Percentiles rank a stretch among this genome's conserved stretches.
Conservation (phyloP, 1,140 invertebrate species). For the Aphelenchoides fujianensis region DNA sequence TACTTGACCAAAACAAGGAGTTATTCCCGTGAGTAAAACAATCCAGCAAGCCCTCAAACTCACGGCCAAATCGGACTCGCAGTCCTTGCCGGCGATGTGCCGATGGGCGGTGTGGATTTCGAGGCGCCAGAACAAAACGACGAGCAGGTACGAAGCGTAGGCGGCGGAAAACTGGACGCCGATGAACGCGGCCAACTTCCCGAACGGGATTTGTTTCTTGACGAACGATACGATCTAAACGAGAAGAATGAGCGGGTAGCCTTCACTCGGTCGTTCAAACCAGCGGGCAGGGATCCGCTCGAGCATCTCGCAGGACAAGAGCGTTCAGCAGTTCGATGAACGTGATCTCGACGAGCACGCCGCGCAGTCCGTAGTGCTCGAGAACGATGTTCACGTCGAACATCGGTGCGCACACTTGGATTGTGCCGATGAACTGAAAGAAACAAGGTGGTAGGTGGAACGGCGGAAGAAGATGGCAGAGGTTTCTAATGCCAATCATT, state of each 20-base stretch:
- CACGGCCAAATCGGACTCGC: constrained; percentile 44
- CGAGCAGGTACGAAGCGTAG: constrained; percentile 22
- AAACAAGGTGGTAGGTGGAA: too few relatives aligned
- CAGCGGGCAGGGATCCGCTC: constrained; percentile 49
- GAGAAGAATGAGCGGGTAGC: not conserved
- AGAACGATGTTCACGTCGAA: constrained; percentile 53
- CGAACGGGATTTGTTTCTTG: constrained; percentile 23
- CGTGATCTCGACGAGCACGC: constrained; percentile 49
- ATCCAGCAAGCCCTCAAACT: not conserved
- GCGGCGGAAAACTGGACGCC: constrained; percentile 25
- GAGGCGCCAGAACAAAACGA: constrained; percentile 28
- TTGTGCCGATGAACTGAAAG: constrained; percentile 52
- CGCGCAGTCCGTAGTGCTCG: constrained; percentile 46
- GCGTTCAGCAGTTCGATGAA: constrained; percentile 48
- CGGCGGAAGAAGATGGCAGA: too few relatives aligned
- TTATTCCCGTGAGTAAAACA: too few relatives aligned
- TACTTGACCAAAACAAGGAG: too few relatives aligned
- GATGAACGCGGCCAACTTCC: constrained; percentile 27
- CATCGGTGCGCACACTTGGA: constrained; percentile 54
- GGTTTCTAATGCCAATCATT: too few relatives aligned
- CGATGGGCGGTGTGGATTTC: constrained; percentile 48
- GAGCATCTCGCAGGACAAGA: constrained; percentile 40
- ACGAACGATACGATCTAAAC: constrained; percentile 14
- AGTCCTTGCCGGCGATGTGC: constrained; percentile 42
- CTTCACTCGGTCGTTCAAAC: constrained; percentile 19